Percentiles rank a stretch among this genome's conserved stretches.
Evolutionary conservation across 2,888 invertebrate genomes (phyloP).

Genomic region (Macroteleia sp.): DNA sequence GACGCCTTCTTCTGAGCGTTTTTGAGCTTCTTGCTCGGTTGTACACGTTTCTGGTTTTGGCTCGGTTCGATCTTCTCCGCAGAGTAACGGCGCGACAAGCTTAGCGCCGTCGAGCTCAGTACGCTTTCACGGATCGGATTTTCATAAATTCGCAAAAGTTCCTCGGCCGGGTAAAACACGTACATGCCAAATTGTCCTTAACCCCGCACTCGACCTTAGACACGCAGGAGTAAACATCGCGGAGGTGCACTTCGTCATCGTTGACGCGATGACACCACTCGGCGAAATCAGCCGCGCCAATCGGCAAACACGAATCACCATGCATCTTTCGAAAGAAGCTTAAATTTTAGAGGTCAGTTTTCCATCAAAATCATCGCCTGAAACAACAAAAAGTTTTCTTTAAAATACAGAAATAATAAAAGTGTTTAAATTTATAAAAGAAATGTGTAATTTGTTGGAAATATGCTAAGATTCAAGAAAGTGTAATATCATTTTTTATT

Average conservation of each 20-base stretch:
- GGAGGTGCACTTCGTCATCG: constrained; percentile 73
- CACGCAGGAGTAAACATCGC: constrained; percentile 76
- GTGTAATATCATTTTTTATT: too few species aligned
- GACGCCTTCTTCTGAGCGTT: too few species aligned
- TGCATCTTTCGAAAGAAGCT: constrained; percentile 35
- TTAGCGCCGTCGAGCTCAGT: constrained; percentile 35
- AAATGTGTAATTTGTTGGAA: too few species aligned
- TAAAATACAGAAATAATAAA: too few species aligned
- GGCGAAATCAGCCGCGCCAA: constrained; percentile 31
- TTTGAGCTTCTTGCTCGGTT: constrained; percentile 26
- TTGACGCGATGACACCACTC: constrained; percentile 47
- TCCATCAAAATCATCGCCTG: constrained; percentile 18
- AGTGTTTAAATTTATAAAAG: too few species aligned
- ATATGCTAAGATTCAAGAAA: too few species aligned
- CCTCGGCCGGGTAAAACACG: constrained; percentile 82
- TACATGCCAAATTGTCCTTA: constrained; percentile 77
- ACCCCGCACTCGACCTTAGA: constrained; percentile 61
- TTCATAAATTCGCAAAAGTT: constrained; percentile 80
- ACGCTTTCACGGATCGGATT: constrained; percentile 68
- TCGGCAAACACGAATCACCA: constrained; percentile 29
- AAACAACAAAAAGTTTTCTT: too few species aligned
- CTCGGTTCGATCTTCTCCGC: constrained; percentile 12
- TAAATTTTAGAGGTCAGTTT: constrained; percentile 1
- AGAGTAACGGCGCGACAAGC: constrained; percentile 39
- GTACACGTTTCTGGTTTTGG: constrained; percentile 14